Percentiles rank a stretch among this genome's conserved stretches.
These are phyloP conservation scores for Eumacrocentrus americanus DNA, from an alignment of 2,888 invertebrate genomes.

Conservation along the genomic window DNA sequence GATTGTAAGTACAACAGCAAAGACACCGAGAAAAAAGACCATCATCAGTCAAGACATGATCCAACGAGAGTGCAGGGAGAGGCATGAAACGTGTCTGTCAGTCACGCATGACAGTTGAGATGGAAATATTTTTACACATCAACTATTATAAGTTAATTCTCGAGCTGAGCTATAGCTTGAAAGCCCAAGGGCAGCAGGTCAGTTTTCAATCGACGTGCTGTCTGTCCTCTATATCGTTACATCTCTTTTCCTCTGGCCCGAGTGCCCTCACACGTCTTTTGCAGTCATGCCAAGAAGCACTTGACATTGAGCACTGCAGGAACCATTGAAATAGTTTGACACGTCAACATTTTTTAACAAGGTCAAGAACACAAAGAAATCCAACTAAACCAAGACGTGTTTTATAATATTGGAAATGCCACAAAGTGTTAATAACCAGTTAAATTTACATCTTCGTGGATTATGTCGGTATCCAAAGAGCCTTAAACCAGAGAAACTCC, in stretches of 20 bases:
- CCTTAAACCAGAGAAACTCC: constrained; percentile 17
- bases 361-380: too few relatives aligned
- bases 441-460: too few relatives aligned
- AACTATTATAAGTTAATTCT: constrained; percentile 22
- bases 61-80: not conserved
- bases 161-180: constrained; percentile 1
- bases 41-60: not conserved
- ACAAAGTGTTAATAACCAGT: too few relatives aligned
- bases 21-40: too few relatives aligned
- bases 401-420: too few relatives aligned
- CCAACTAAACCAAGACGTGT: too few relatives aligned
- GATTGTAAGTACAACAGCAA: too few relatives aligned
- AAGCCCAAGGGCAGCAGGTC: constrained; percentile 7
- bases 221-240: not conserved
- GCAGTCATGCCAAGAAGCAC: not conserved
- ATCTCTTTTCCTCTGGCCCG: not conserved
- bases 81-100: constrained; percentile 19
- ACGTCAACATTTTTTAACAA: too few relatives aligned
- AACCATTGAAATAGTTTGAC: constrained; percentile 7
- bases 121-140: constrained; percentile 22
- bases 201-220: constrained; percentile 4
- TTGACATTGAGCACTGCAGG: constrained; percentile 12
- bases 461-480: constrained; percentile 15
- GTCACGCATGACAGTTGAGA: constrained; percentile 22
- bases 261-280: not conserved